Base-by-base conservation (phyloP, 2,888 invertebrate genomes). In the Zeuzera pyrina region DNA sequence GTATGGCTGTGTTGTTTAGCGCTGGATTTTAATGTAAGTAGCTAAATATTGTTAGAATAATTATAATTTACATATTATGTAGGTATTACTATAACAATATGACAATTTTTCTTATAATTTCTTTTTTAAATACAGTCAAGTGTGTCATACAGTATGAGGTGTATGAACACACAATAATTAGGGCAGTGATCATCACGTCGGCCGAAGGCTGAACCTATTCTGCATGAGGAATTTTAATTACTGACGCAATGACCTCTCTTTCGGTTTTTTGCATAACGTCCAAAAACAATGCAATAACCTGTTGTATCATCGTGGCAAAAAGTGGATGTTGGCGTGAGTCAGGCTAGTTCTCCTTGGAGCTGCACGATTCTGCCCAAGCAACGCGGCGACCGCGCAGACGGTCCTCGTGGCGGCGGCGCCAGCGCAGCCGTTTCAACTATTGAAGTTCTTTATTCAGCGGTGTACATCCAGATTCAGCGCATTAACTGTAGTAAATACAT, bases 201-300 rank as follows among this genome's bases (percentile, higher is more conserved):
- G n/a, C 24, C 45, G 60, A 65, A 67, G 65, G 62, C 55, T 57
- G 53, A 45, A 45, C 43, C 38, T 45, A 34, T 36, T 39, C 41
- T 39, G 40, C 52, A 40, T 43, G 36, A 47, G 43, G 65, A 67
- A 68, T 72, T 50, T 62, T 63, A 68, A 73, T 68, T 57, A 57
- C 47, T 71, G 68, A 73, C 67, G 72, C 65, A 70, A 68, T 62
- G 61, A 65, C 62, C 66, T 70, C 59, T 52, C 55, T 41, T 57
- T 48, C 43, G 45, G 52, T 60, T 66, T 62, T 71, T 63, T 62
- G 60, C 63, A 56, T 61, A 60, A 56, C 45, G 39, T 45, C 47
- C 50, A 60, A 63, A 63, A 63, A 63, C 57, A 61, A 67, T 61
- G 61, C 63, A 60, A 60, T 54, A 55, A 61, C 53, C 52, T 51